Base-by-base conservation (phyloP, 35 echinoderm and acorn worm genomes). In the Chiridota heheva region DNA sequence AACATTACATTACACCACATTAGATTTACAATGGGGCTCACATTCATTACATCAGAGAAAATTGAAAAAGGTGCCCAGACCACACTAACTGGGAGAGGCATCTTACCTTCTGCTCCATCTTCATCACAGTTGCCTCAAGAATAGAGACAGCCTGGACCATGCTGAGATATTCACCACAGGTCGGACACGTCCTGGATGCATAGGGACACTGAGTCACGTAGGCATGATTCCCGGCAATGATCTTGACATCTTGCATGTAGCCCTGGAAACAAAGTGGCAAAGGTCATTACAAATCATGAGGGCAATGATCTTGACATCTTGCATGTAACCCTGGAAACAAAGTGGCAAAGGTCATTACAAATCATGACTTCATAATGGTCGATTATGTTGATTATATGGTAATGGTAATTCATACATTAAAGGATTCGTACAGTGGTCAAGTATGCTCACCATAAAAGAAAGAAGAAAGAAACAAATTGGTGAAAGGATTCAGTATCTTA, bases 111-210 rank as follows among this genome's bases (percentile, higher is more conserved):
- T 86, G 72, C 60, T 96, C 81, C 70, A 96, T 74, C 38, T 73
- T 76, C 18, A 40, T 86, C 42, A 96, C 69, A 47, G 57, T 67
- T 40, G 39, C 47, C 62, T 84, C 82, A 40, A 91, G 47, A 35
- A 44, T 36, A 18, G 47, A 30, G 18, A 91, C 82, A 40, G 74
- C 70, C n/a, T 81, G 49, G 27, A 86, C 70, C 83, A 96, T 77
- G 20, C 58, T 75, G 37, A 86, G 86, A 66, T 90, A 96, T 77
- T 96, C 78, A 37, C 80, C 92, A 44, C 92, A 96, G 31, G 92
- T 96, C 12, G 92, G 92, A 55, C 92, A 96, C 3, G 79, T 55
- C 27, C 92, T 63, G 8, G 65, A 59, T 12, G 82, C 78, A 12
- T 45, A 31, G 5, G 92, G 92, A 64, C 92, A 96, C 72, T 96